These are phyloP conservation scores for Microtus oregoni DNA, from an alignment of 2,113 vertebrate genomes.

Conservation along the genomic window DNA sequence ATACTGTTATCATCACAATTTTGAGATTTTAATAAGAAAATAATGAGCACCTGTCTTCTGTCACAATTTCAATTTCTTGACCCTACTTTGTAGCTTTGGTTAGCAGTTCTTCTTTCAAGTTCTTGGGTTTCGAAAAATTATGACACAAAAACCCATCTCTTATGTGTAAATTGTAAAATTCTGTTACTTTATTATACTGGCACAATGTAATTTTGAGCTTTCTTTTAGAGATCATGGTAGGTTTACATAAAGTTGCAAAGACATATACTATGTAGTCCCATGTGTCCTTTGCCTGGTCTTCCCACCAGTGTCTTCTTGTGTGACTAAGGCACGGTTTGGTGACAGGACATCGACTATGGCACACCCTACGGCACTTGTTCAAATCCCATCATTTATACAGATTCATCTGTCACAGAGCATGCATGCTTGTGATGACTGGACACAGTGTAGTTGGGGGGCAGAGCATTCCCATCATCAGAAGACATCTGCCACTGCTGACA, in stretches of 20 bases:
- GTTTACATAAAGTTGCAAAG: background rate
- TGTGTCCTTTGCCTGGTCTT: background rate
- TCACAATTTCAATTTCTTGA: background rate
- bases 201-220: background rate
- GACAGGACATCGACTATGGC: background rate
- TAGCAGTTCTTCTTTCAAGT: background rate
- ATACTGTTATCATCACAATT: background rate
- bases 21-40: background rate
- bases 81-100: background rate
- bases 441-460: no score
- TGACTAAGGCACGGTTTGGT: background rate
- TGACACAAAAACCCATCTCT: background rate
- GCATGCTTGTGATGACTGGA: background rate
- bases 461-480: background rate
- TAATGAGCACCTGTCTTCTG: background rate
- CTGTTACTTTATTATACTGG: background rate
- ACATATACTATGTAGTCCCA: background rate
- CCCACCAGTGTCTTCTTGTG: no score
- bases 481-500: no score
- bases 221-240: background rate
- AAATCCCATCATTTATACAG: no score
- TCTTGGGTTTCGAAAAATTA: background rate
- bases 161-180: background rate
- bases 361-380: background rate
- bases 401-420: fast-evolving